Evolutionary conservation across 2,113 vertebrate species (phyloP).

Genomic region (Scopus umbretta): DNA sequence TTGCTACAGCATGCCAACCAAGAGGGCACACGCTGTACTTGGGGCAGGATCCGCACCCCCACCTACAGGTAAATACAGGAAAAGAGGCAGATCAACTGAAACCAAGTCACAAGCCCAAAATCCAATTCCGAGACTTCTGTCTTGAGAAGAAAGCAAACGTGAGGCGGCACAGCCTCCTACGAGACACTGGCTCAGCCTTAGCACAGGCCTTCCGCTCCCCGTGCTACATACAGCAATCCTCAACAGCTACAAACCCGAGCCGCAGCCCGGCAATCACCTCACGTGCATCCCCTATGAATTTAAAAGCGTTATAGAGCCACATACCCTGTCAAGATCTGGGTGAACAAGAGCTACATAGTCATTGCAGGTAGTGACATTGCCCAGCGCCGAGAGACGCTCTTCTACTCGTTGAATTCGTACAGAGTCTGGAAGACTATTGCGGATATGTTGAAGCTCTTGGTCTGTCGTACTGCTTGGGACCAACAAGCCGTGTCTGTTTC

Average conservation of each 20-base stretch:
- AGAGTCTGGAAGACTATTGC: slow-evolving; percentile 86
- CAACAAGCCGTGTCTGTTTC: slow-evolving; percentile 91
- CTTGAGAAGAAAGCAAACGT: not conserved
- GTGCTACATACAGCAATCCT: not conserved
- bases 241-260: not conserved
- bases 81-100: not conserved
- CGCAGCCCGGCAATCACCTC: rapidly evolving
- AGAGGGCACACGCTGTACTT: rapidly evolving
- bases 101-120: not conserved
- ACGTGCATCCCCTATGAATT: rapidly evolving
- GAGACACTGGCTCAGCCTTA: not conserved
- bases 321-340: slow-evolving; percentile 92
- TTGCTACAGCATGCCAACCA: too few species aligned
- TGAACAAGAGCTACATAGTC: slow-evolving; percentile 97
- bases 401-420: slow-evolving; percentile 90
- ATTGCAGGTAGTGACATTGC: slow-evolving; percentile 94
- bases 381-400: slow-evolving; percentile 89
- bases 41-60: not conserved
- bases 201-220: not conserved
- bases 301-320: not conserved
- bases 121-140: not conserved
- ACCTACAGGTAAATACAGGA: not conserved
- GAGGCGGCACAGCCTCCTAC: not conserved
- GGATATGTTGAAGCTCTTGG: slow-evolving; percentile 95
- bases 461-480: slow-evolving; percentile 94